Evolutionary conservation across 2,113 vertebrate genomes (phyloP).

Genomic region (Climacteris rufus): DNA sequence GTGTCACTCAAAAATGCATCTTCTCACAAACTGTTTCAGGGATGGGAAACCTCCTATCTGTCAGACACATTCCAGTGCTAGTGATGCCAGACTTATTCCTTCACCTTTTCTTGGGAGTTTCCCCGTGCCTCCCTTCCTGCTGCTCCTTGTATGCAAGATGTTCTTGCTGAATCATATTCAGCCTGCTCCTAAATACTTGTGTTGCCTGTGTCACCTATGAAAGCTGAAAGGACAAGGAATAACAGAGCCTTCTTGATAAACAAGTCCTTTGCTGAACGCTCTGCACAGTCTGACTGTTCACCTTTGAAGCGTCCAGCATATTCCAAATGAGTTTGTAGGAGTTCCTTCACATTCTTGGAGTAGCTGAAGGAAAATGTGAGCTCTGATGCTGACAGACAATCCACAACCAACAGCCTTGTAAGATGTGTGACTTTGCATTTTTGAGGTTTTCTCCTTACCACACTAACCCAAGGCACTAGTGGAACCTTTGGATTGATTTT

Average conservation of each 20-base stretch:
- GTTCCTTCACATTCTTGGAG: not conserved
- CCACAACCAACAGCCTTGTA: rapidly evolving
- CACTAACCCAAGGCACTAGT: not conserved
- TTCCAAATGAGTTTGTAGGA: not conserved
- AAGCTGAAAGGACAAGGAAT: not conserved
- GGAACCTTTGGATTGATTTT: not conserved
- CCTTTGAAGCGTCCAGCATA: not conserved
- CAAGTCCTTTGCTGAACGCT: not conserved
- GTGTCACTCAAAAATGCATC: not conserved
- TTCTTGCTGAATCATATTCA: not conserved
- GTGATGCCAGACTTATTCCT: not conserved
- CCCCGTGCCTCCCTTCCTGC: not conserved
- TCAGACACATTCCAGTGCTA: not conserved
- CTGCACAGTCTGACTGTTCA: not conserved
- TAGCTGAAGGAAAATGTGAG: not conserved
- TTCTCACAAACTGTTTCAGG: not conserved
- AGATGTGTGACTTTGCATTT: rapidly evolving
- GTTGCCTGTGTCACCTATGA: rapidly evolving
- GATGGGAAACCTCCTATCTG: rapidly evolving
- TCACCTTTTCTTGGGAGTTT: too few relatives aligned
- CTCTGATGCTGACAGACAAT: not conserved
- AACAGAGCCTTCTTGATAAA: not conserved
- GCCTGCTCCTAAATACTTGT: not conserved
- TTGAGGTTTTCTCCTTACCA: not conserved
- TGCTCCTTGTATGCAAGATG: not conserved